Evolutionary conservation across 1,140 invertebrate species (phyloP), one percentile per base, ranked within the genome.

Genomic region (Amyelois transitella): DNA sequence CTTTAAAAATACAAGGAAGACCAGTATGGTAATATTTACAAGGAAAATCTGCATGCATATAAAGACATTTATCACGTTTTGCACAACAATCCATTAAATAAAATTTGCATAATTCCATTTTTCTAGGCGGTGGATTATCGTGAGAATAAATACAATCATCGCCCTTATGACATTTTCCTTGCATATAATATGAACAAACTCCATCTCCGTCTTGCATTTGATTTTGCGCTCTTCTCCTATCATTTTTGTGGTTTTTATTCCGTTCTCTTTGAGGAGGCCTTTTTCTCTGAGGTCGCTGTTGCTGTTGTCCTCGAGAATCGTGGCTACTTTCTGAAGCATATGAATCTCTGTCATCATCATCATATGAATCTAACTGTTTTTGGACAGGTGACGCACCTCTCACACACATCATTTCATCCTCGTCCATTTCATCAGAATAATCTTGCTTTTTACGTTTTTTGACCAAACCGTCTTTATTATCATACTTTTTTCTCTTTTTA

Each of bases 1-100:
- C 90, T 55, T 92, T 91, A 18, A 96, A 94, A 62, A 91, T 91
- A 85, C 97, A 99, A 47, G 94, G 93, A 65, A 96, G 91, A 65
- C 96, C 97, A 44, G 96, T 96, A 75, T 99, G 97, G 77, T 94
- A 98, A 89, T 96, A 98, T 90, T 99, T 99, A 88, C 98, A 99
- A 25, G 98, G 98, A 82, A 98, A 99, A 81, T 99, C 97, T 67
- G 94, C 93, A 90, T 99, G 98, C 94, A 99, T 96, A 76, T 98
- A 99, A 2, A 97, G 90, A 90, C 98, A 99, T 83, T 97, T 97
- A 62, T 98, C 96, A 62, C 95, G 93, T 90, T 99, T 99, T 6
- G 95, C 95, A 89, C 98, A 99, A 79, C 96, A 96, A 54, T 97
- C 96, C 92, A 96, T 97, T 38, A 98, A 81, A 88, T 98, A 99